Percentiles rank a stretch among this genome's conserved stretches.
Conservation (phyloP, 2,113 vertebrate genomes). For the Phalacrocorax brasilianus region DNA sequence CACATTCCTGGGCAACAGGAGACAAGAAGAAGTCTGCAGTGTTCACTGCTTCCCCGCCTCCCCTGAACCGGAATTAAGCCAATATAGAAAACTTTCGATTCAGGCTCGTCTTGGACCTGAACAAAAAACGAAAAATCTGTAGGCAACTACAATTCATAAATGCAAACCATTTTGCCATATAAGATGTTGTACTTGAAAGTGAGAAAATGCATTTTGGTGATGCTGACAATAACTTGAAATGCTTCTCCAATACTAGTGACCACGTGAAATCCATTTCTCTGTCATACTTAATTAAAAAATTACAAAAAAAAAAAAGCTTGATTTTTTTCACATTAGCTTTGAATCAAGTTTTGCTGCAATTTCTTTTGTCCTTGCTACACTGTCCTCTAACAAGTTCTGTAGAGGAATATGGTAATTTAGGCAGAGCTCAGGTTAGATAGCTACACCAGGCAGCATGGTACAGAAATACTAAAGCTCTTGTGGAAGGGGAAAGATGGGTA, state of each 20-base stretch:
- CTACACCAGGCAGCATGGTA: neutral
- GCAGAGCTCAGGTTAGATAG: neutral
- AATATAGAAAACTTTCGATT: neutral
- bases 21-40: neutral
- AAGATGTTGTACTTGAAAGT: neutral
- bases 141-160: neutral
- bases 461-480: neutral
- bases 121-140: neutral
- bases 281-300: neutral
- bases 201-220: neutral
- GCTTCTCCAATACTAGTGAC: neutral
- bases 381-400: neutral
- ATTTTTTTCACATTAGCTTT: neutral
- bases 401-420: neutral
- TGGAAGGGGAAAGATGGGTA: neutral
- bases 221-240: neutral
- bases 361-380: neutral
- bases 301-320: neutral
- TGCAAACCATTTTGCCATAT: neutral
- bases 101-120: neutral
- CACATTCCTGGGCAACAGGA: neutral
- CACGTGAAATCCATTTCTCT: neutral
- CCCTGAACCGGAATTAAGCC: neutral
- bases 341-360: neutral
- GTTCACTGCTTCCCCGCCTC: neutral